Percentiles rank a stretch among this genome's conserved stretches.
Conservation (phyloP, 1,140 invertebrate species). For the Oryzaephilus surinamensis region DNA sequence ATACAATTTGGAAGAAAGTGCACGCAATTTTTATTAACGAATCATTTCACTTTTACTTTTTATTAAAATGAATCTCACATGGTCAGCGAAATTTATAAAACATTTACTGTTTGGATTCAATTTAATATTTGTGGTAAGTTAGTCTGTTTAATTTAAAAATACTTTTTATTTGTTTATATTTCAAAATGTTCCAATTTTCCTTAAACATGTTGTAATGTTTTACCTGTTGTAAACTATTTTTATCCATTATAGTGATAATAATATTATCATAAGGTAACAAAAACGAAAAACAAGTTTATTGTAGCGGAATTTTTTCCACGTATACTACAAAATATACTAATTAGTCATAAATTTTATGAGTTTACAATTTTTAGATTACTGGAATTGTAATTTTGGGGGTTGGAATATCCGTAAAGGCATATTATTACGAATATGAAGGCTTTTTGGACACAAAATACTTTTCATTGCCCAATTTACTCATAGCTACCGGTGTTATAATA, state of each 20-base stretch:
- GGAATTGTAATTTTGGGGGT: conserved; percentile 51
- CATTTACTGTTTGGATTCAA: conserved; percentile 24
- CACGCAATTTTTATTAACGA: no score
- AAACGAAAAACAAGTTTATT: no score
- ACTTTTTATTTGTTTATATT: no score
- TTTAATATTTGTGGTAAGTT: conserved; percentile 29
- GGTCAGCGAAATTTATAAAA: conserved; percentile 20
- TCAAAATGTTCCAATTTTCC: no score
- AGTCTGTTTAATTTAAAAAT: no score
- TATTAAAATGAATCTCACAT: background rate
- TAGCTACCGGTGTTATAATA: conserved; percentile 66
- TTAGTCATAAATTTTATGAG: background rate
- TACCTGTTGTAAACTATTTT: background rate
- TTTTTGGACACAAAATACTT: conserved; percentile 53
- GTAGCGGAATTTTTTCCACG: conserved; percentile 17
- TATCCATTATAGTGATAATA: no score
- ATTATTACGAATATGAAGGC: conserved; percentile 53
- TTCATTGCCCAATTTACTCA: conserved; percentile 65
- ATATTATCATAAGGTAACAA: no score
- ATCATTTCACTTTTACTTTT: no score
- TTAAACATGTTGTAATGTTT: conserved; percentile 2
- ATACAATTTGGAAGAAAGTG: no score
- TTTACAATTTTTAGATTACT: conserved; percentile 21
- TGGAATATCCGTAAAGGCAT: conserved; percentile 53
- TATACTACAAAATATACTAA: conserved; percentile 16